Evolutionary conservation across 1,140 invertebrate genomes (phyloP), one percentile per base, ranked within the genome.

Genomic region (Trialeurodes vaporariorum): DNA sequence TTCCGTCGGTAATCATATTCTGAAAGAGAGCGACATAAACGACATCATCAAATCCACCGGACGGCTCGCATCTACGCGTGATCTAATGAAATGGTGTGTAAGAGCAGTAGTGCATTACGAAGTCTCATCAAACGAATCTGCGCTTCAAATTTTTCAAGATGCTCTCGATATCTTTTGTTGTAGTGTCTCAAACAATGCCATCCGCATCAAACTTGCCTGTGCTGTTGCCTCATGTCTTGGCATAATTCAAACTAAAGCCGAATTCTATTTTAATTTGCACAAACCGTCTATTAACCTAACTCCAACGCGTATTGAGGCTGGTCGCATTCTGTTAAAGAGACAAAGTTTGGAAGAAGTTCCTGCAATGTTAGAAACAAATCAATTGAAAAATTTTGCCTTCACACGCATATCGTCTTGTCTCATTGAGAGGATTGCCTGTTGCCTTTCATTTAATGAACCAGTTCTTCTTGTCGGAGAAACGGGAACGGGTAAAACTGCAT

Each of bases 401-500:
- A 94, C 93, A 0, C 83, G 88, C 70, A 83, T 88, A 74, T 85
- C 93, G 1, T 81, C 86, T 26, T 87, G 86, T 73, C 81, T 99
- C 1, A 76, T 99, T 24, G 97, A 99, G 81, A 83, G 87, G 40
- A 87, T 98, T 26, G 86, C 89, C 12, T 88, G 87, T 67, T 92
- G 91, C 76, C 85, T 98, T 0, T 80, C 79, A 1, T 83, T 89
- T 63, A 86, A 87, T 49, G 97, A 99, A 78, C 93, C 96, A 0
- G 91, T 98, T 1, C 79, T 99, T 11, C 79, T 99, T 5, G 94
- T 98, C 0, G 98, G 98, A 62, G 98, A 99, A 81, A 99, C 97
- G 0, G 98, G 97, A 60, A 96, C 94, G 17, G 97, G 98, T 13
- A 99, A 99, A 82, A 99, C 98, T 0, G 93, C 93, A n/a, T 87